phyloP scores from a whole-genome alignment of 2,113 vertebrate genomes.

The Pandion haliaetus region DNA sequence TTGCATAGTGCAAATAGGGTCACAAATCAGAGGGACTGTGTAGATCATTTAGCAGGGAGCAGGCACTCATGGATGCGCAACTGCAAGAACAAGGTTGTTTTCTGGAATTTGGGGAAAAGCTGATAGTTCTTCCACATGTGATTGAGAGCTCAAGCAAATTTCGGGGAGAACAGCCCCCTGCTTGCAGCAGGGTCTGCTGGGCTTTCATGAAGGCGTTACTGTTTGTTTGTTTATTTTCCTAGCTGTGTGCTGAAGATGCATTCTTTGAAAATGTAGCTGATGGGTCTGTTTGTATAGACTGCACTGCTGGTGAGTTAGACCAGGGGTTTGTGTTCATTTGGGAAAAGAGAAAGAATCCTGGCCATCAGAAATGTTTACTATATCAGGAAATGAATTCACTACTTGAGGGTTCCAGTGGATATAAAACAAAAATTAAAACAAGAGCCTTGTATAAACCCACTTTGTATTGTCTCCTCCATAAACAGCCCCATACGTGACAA shows the following conservation, averaged over 20 bases:
- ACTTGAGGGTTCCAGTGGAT: constrained; percentile 62
- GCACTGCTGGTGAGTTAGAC: constrained; percentile 48
- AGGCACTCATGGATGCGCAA: neutral
- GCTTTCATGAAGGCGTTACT: neutral
- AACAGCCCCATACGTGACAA: constrained; percentile 52
- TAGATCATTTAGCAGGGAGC: neutral
- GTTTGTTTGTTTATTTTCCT: constrained; percentile 48
- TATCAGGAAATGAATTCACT: constrained; percentile 74
- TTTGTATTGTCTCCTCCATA: constrained; percentile 48
- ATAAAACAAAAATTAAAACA: constrained; percentile 70
- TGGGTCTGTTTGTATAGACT: constrained; percentile 58
- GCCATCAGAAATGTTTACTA: constrained; percentile 69
- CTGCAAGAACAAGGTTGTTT: neutral
- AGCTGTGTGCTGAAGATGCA: constrained; percentile 28
- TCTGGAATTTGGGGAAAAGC: neutral
- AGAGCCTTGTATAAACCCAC: constrained; percentile 57
- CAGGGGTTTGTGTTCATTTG: constrained; percentile 58
- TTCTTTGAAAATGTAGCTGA: constrained; percentile 48
- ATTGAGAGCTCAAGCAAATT: neutral
- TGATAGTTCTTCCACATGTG: neutral
- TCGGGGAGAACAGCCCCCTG: neutral
- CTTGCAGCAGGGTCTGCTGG: neutral
- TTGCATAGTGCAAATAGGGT: constrained; percentile 66
- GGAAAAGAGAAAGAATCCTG: constrained; percentile 65
- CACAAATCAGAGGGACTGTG: constrained; percentile 38